phyloP scores from a whole-genome alignment of 2,888 invertebrate species.

The Mechanitis mazaeus region DNA sequence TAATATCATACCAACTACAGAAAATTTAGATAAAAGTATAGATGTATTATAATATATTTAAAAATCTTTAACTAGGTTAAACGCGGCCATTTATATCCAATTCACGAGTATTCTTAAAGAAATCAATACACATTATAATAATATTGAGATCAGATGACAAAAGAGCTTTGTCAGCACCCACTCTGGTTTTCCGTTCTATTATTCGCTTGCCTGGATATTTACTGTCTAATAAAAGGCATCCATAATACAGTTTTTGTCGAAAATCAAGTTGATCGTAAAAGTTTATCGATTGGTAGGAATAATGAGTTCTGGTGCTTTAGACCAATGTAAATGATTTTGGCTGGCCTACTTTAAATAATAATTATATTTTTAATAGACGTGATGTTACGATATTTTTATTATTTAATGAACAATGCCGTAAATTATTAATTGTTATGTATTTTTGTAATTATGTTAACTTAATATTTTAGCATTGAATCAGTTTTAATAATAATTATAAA shows the following conservation, averaged over 20 bases:
- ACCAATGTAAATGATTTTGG: background rate
- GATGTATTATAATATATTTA: background rate
- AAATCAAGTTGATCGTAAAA: slow-evolving; percentile 28
- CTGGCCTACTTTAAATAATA: no score
- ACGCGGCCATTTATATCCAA: background rate
- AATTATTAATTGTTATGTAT: no score
- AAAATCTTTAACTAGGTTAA: background rate
- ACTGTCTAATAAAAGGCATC: slow-evolving; percentile 21
- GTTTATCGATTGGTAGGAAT: slow-evolving; percentile 30
- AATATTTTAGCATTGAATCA: no score
- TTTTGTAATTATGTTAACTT: no score
- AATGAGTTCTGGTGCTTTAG: slow-evolving; percentile 17
- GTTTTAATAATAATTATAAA: no score
- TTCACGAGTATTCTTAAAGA: background rate
- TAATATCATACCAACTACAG: no score
- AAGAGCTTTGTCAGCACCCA: slow-evolving; percentile 14
- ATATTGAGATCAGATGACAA: slow-evolving; percentile 20
- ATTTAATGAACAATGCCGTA: no score
- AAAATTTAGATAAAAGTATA: no score
- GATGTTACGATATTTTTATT: no score
- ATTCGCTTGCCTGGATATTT: slow-evolving; percentile 22
- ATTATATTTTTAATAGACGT: no score
- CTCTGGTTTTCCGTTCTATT: slow-evolving; percentile 23
- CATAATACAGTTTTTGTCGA: slow-evolving; percentile 24
- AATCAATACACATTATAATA: background rate